Evolutionary conservation across 64 coral and sea anemone species (phyloP), one percentile per base, ranked within the genome.

Genomic region (Montipora cactus): DNA sequence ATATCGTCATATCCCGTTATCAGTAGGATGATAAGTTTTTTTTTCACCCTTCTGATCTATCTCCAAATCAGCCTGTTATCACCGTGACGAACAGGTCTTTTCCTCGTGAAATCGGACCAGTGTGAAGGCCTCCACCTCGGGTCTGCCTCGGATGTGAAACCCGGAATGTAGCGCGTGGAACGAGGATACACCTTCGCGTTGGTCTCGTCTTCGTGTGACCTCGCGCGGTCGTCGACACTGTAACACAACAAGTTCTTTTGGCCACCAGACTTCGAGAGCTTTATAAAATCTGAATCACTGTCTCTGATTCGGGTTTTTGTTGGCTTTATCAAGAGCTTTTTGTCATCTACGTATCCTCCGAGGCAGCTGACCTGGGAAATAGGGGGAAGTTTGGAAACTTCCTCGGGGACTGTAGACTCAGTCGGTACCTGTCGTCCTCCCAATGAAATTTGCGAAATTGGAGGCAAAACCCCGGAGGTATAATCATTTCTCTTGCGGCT

Each of bases 361-460:
- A 93, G 85, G 78, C 92, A 93, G 18, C 67, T 76, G 3, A 93
- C 84, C 74, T 93, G 92, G 4, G 92, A 93, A 59, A 93, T 80
- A 11, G 90, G 90, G 21, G 82, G 59, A 11, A 92, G 57, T 66
- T 83, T 83, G 12, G 74, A 76, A 70, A 37, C 28, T 86, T 85
- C 72, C 46, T 8, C 51, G 13, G 50, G 20, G 15, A 10, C 71
- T 46, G 11, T 21, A 44, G 55, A 22, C 4, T 48, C 37, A 1
- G 49, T 16, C 1, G 50, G 87, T 18, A 64, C 50, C 46, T 89
- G 72, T 66, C 87, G 76, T 62, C 76, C 87, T 14, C 92, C 92
- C 92, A 93, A 87, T 13, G 51, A 75, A 47, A 93, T 71, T 23
- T 93, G 92, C 0, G 92, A 93, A 55, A 93, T 87, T 9, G 92